Base-by-base conservation (phyloP, 2,113 vertebrate species). In the Pipa parva region DNA sequence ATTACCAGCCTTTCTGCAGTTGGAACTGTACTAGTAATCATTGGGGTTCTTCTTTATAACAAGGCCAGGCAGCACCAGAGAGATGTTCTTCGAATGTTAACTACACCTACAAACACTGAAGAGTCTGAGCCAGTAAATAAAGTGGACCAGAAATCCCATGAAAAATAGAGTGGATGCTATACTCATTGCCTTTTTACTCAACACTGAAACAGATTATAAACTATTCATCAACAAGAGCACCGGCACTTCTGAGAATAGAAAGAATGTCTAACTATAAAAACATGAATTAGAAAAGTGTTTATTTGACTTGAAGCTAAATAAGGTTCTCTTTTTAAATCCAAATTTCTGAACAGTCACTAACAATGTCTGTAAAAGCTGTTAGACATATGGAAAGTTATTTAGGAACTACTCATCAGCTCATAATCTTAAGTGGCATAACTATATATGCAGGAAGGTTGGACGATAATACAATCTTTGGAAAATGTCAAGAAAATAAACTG, bases 21-120 rank as follows among this genome's bases (percentile, higher is more conserved):
- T 0, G 96, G 97, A 49, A 98, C 94, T 0, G 26, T 83, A 0
- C 71, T 97, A 1, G 97, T 99, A 56, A 92, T 84, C 0, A 7
- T 91, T 0, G 97, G 97, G 0, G 95, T 98, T 28, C 74, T 97
- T 12, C 81, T 98, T 0, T 99, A 98, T 76, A 98, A 92, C 86
- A 94, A 93, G 39, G 93, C 97, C 57, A 84, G 88, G 73, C 94
- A 93, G 80, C 64, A 78, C 24, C 95, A 98, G 79, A 90, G 90
- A 49, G 65, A 83, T 22, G 71, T 76, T 2, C 73, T 96, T 7
- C 88, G 88, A 11, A 81, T 81, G 26, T 74, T 92, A 74, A 87
- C 84, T 2, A 18, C 1, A 0, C 71, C 1, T 2, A 3, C 0
- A 0, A 17, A 36, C 0, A 0, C 67, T 0, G 75, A 85, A 26